Conservation (phyloP, 2,888 invertebrate species). For the Scaptomyza cyrtandrae region DNA sequence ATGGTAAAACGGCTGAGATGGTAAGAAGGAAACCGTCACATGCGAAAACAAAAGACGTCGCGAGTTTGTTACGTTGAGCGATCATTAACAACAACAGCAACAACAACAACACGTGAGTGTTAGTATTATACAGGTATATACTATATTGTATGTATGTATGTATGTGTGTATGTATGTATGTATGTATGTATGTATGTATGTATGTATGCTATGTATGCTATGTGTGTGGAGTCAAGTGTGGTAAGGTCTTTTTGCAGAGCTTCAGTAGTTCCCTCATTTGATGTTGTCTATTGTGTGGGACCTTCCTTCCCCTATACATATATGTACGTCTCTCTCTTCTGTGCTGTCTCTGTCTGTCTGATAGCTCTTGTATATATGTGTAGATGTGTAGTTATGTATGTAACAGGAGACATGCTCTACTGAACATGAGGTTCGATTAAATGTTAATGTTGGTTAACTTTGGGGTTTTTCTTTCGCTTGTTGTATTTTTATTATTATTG, state of each 20-base stretch:
- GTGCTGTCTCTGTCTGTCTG: slow-evolving; percentile 44
- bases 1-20: neutral
- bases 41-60: slow-evolving; percentile 63
- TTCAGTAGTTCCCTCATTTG: slow-evolving; percentile 79
- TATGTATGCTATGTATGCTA: slow-evolving; percentile 13
- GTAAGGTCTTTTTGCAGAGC: slow-evolving; percentile 77
- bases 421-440: slow-evolving; percentile 84
- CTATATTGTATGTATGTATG: slow-evolving; percentile 13
- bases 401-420: slow-evolving; percentile 84
- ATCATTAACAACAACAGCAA: slow-evolving; percentile 61
- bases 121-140: slow-evolving; percentile 25
- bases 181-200: slow-evolving; percentile 24
- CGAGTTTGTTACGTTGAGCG: slow-evolving; percentile 64
- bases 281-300: slow-evolving; percentile 61
- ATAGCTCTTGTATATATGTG: slow-evolving; percentile 63
- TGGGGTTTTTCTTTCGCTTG: slow-evolving; percentile 76
- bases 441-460: slow-evolving; percentile 84
- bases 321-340: slow-evolving; percentile 14
- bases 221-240: slow-evolving; percentile 62
- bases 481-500: slow-evolving; percentile 40
- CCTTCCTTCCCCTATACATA: slow-evolving; percentile 49
- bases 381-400: slow-evolving; percentile 35
- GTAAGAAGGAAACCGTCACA: slow-evolving; percentile 54
- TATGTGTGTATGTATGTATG: slow-evolving; percentile 11
- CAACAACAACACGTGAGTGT: slow-evolving; percentile 40